Evolutionary conservation across 1,140 invertebrate genomes (phyloP).

Genomic region (Brachionus calyciflorus): DNA sequence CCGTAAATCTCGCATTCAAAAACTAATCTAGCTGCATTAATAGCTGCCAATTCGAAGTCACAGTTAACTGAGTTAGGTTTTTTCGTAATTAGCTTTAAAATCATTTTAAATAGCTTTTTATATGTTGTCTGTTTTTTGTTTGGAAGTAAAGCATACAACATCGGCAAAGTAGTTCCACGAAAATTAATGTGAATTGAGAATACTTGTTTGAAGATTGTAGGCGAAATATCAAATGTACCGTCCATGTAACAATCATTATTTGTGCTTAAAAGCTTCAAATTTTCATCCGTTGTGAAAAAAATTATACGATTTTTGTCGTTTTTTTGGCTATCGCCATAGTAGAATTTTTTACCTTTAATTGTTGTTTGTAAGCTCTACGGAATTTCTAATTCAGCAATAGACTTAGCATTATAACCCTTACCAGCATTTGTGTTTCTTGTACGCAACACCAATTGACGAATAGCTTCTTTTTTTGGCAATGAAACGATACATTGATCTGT

Average conservation of each 20-base stretch:
- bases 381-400: neutral
- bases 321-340: neutral
- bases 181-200: neutral
- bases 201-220: neutral
- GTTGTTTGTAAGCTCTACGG: neutral
- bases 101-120: neutral
- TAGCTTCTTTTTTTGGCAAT: conserved; percentile 4
- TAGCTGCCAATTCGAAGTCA: neutral
- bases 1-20: neutral
- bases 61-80: neutral
- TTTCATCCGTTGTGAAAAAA: neutral
- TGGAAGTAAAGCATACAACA: neutral
- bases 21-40: neutral
- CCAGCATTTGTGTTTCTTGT: conserved; percentile 1
- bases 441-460: neutral
- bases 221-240: neutral
- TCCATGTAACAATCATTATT: neutral
- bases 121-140: no score
- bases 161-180: neutral
- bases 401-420: neutral
- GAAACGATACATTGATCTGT: neutral
- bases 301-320: neutral
- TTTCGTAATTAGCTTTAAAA: neutral
- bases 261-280: neutral
- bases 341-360: neutral